Evolutionary conservation across 1,140 invertebrate genomes (phyloP).

Genomic region (Wasmannia auropunctata): DNA sequence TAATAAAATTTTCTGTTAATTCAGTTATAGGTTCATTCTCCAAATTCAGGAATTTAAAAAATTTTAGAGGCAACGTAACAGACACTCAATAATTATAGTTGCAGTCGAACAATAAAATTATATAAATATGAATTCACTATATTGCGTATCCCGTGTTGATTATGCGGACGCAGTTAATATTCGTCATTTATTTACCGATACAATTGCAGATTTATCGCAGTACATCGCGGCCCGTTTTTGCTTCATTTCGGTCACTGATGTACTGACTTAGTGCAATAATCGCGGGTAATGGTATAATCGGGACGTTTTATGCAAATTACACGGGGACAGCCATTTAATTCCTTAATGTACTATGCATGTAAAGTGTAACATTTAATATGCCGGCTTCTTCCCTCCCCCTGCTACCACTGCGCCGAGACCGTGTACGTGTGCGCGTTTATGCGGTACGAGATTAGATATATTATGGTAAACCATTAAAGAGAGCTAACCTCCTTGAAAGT

Average conservation of each 20-base stretch:
- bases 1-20: constrained; percentile 2
- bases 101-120: not conserved
- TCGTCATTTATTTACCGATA: not conserved
- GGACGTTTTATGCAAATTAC: constrained; percentile 35
- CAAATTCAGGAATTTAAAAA: not conserved
- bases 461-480: constrained; percentile 53
- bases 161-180: not conserved
- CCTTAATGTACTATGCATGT: constrained; percentile 19
- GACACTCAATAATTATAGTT: not conserved
- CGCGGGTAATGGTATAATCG: constrained; percentile 1
- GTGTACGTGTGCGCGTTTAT: constrained; percentile 14
- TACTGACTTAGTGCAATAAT: constrained; percentile 20
- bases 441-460: constrained; percentile 44
- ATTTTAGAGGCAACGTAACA: not conserved
- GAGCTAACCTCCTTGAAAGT: constrained; percentile 43
- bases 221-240: not conserved
- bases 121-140: not conserved
- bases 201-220: not conserved
- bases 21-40: not conserved
- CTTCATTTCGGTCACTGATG: constrained; percentile 6
- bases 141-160: not conserved
- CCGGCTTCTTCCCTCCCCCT: not conserved
- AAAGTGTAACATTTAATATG: constrained; percentile 44
- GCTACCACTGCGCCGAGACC: not conserved
- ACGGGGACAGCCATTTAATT: constrained; percentile 20